Evolutionary conservation across 2,888 invertebrate species (phyloP).

Genomic region (Smittia aterrima): DNA sequence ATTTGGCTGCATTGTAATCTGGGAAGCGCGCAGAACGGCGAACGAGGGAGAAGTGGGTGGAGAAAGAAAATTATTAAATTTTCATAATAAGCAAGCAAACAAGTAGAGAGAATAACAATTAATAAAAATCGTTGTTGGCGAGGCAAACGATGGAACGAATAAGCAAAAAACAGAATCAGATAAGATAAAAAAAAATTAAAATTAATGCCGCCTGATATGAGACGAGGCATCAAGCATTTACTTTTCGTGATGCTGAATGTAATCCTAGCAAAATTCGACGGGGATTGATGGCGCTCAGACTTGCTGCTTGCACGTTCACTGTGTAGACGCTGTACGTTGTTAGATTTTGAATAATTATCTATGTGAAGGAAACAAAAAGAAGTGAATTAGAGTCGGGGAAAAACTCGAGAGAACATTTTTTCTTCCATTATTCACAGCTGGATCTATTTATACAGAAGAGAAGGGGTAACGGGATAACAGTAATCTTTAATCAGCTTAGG

Average conservation of each 20-base stretch:
- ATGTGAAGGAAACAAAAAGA: conserved; percentile 46
- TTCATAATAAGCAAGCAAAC: not conserved
- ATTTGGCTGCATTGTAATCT: conserved; percentile 64
- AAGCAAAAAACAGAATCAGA: not conserved
- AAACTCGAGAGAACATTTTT: not conserved
- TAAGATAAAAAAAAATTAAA: conserved; percentile 35
- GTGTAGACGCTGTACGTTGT: conserved; percentile 69
- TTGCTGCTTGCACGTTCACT: conserved; percentile 67
- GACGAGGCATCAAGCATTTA: conserved; percentile 43
- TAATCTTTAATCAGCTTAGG: conserved; percentile 25
- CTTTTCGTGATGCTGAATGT: conserved; percentile 62
- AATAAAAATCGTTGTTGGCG: no score
- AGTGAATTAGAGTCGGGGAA: conserved; percentile 1
- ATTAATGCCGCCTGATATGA: conserved; percentile 25
- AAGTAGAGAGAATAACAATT: not conserved
- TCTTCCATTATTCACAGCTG: not conserved
- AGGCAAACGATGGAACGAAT: not conserved
- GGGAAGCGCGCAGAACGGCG: conserved; percentile 43
- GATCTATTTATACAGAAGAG: not conserved
- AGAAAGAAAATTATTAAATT: not conserved
- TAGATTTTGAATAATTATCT: conserved; percentile 68
- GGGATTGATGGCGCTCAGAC: conserved; percentile 64
- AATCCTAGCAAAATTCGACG: conserved; percentile 63
- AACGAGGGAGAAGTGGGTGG: not conserved
- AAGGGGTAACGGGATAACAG: not conserved